Evolutionary conservation across 2,888 invertebrate genomes (phyloP), one percentile per base, ranked within the genome.

Genomic region (Spisula solida): DNA sequence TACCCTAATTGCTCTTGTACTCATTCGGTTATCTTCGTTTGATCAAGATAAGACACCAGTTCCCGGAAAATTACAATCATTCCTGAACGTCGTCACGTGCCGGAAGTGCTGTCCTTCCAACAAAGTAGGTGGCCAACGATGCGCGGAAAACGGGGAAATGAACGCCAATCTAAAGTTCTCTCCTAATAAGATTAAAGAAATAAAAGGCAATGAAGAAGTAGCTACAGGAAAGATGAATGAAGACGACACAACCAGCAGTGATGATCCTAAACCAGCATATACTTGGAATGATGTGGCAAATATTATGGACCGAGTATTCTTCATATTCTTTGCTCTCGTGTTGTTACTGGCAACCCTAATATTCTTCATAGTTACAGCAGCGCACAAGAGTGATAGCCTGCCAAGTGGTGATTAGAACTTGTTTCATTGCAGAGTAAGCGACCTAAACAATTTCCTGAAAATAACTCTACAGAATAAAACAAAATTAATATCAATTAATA

Each of bases 251-350:
- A 31, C 16, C 29, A 25, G 25, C 16, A 75, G 0, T 25, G 25
- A 75, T 75, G 75, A 14, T 31, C 2, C 12, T 16, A 31, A 75
- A 5, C 31, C 75, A 75, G 31, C 2, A 5, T 25, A 18, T 20
- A 66, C 87, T 6, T 88, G 88, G 88, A 55, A 70, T n/a, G 20
- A 81, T 20, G 88, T 60, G 12, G 75, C 84, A 10, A 84, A 80
- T 47, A 31, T 41, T 0, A 34, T 88, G n/a, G 85, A 88, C 47
- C 14, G 25, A 8, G 29, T 88, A 2, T 70, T 84, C 25, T 85
- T 88, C 16, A 25, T 81, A n/a, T 18, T 88, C 4, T 81, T 81
- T 31, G 47, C 80, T 20, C 25, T n/a, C 20, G 51, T 84, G 8
- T 48, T 88, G 18, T 55, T 51, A 6, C 14, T 81, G 0, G 84